These are phyloP conservation scores for Leptonema lineaticorne DNA, from an alignment of 1,140 invertebrate species.

Conservation along the genomic window DNA sequence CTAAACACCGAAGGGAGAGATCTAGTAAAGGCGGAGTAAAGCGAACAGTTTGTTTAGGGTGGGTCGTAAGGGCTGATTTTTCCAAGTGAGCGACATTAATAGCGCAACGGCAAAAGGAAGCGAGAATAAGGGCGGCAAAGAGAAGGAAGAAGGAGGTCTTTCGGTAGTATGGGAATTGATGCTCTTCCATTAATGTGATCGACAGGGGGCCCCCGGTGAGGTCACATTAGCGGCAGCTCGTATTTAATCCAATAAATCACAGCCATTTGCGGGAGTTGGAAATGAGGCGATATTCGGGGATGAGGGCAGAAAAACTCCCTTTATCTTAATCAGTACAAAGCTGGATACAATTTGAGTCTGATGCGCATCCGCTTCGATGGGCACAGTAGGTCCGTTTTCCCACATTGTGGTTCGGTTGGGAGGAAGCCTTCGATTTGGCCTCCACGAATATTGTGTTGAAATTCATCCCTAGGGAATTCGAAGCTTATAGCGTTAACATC, in stretches of 20 bases:
- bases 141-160: neutral
- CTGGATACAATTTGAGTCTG: constrained; percentile 26
- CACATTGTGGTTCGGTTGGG: neutral
- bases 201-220: constrained; percentile 22
- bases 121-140: neutral
- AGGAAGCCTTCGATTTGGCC: neutral
- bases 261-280: constrained; percentile 19
- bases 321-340: constrained; percentile 35
- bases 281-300: neutral
- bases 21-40: too few species aligned
- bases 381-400: neutral
- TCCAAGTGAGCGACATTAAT: constrained; percentile 23
- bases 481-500: too few species aligned
- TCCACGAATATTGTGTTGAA: too few species aligned
- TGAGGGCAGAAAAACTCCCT: constrained; percentile 22
- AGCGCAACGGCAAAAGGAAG: too few species aligned
- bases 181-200: constrained; percentile 25
- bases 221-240: constrained; percentile 25
- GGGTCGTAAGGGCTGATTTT: constrained; percentile 12
- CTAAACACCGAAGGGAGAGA: too few species aligned
- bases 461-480: too few species aligned
- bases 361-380: constrained; percentile 25
- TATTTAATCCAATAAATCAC: constrained; percentile 35
- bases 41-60: neutral
- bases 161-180: constrained; percentile 26